These are phyloP conservation scores for Pelobates fuscus DNA, from an alignment of 2,113 vertebrate genomes.

Conservation along the genomic window DNA sequence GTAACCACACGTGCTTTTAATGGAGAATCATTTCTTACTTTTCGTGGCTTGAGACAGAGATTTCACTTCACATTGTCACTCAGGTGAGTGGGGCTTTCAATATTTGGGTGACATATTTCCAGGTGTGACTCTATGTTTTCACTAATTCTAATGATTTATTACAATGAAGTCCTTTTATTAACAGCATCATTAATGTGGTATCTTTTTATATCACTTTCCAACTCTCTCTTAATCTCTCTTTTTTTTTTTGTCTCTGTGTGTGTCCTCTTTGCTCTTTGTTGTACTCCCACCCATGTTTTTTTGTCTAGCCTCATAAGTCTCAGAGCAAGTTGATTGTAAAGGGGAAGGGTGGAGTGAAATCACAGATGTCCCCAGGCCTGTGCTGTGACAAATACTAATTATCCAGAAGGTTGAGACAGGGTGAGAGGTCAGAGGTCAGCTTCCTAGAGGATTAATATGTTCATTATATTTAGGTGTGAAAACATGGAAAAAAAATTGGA, in stretches of 20 bases:
- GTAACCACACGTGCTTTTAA: conserved; percentile 92
- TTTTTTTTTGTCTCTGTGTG: neutral
- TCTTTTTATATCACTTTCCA: neutral
- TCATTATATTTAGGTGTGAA: neutral
- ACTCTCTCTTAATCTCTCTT: neutral
- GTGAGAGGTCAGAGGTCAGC: conserved; percentile 5
- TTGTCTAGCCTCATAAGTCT: neutral
- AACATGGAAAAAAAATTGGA: neutral
- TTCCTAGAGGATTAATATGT: neutral
- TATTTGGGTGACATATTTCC: no score
- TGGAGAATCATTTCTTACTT: conserved; percentile 85
- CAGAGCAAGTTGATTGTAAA: no score
- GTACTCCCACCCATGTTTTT: neutral
- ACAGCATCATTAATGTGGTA: no score
- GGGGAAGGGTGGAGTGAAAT: neutral
- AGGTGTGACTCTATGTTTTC: no score
- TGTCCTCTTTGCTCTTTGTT: neutral
- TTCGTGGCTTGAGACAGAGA: conserved; percentile 89
- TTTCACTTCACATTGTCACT: conserved; percentile 94
- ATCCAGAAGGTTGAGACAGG: neutral
- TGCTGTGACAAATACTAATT: neutral
- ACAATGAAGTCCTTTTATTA: no score
- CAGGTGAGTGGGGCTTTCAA: no score
- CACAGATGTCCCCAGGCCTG: neutral
- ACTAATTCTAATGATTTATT: no score